Evolutionary conservation across 2,888 invertebrate species (phyloP), one percentile per base, ranked within the genome.

Genomic region (Hirudinaria manillensis): DNA sequence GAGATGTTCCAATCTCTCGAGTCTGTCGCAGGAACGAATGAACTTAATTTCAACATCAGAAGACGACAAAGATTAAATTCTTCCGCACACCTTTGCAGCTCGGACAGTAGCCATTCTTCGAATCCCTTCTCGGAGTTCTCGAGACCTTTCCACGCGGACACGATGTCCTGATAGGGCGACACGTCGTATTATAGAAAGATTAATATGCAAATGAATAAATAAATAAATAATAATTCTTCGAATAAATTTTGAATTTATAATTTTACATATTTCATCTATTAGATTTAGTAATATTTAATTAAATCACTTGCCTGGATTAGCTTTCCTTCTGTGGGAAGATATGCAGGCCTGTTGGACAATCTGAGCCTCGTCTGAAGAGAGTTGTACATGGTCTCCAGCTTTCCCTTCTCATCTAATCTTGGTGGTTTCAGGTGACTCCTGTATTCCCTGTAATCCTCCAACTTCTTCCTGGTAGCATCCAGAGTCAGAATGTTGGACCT

Each of bases 301-400:
- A 29, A 38, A 36, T 13, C 34, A 89, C 91, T 88, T 87, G 92
- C 92, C 81, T 94, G 93, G 80, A 99, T 94, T 90, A 96, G 94
- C 88, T 97, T 98, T 83, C 99, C 99, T 87, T 99, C 98, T 77
- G 95, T 95, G 80, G 99, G 99, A 91, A 99, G 92, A 87, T 98
- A 99, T 56, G 99, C 98, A 75, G 99, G 99, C 83, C 99, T 90
- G 88, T 99, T 99, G 85, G 94, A 95, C 81, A 99, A 89, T 83
- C 99, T 91, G 83, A 99, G 89, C 85, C 98, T 95, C 79, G 99
- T 99, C 88, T 99, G 99, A 83, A 99, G 89, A 77, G 99, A 99
- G 89, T 99, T 99, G 89, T 99, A 99, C 87, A 97, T 97, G 81
- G 98, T 99, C 89, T 99, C 99, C 84, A 99, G 89, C 87, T 94